These are phyloP conservation scores for Conus ventricosus DNA, from an alignment of 1,140 invertebrate genomes.

Conservation along the genomic window DNA sequence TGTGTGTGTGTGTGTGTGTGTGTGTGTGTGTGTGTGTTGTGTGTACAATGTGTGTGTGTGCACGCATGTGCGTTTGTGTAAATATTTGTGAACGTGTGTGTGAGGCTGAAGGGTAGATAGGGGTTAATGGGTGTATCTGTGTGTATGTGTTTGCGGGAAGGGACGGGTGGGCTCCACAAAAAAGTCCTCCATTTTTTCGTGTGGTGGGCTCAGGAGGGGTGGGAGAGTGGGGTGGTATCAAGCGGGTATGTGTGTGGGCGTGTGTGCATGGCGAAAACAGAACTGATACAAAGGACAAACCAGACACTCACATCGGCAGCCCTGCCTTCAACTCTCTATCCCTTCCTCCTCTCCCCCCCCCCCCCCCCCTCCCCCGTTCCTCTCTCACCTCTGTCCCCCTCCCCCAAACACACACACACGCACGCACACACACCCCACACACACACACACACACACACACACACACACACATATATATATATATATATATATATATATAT, in stretches of 20 bases:
- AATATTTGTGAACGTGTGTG: background rate
- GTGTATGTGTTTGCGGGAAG: too few species aligned
- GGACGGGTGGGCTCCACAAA: background rate
- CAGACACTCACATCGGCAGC: background rate
- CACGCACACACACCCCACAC: background rate
- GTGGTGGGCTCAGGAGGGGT: too few species aligned
- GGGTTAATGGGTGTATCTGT: background rate
- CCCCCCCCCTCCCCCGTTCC: too few species aligned
- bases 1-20: background rate
- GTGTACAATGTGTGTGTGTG: background rate
- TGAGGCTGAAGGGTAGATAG: background rate
- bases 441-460: background rate
- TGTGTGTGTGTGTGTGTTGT: constrained; percentile 6
- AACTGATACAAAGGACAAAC: background rate
- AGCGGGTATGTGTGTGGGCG: too few species aligned
- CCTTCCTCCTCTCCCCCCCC: background rate
- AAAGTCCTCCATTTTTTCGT: background rate
- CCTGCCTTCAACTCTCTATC: background rate
- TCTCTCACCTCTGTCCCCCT: too few species aligned
- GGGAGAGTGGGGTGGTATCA: too few species aligned
- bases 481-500: background rate
- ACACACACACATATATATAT: background rate
- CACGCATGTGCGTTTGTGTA: background rate
- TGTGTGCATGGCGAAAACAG: background rate
- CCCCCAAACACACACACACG: background rate